Conservation (phyloP, 2,888 invertebrate genomes). For the Acrobasis consociella region DNA sequence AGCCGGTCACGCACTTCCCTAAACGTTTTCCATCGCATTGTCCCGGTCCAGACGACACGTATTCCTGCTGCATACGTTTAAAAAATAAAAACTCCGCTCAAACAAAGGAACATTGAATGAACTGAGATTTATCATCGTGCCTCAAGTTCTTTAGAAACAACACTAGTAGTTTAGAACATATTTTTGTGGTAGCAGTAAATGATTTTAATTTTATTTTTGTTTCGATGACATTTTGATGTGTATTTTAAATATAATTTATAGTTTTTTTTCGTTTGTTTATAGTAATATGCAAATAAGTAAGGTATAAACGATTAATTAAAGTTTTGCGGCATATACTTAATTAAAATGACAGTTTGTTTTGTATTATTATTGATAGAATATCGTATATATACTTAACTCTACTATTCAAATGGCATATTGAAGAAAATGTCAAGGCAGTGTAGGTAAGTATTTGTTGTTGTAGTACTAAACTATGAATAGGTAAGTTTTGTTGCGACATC, state of each 20-base stretch:
- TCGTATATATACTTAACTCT: not conserved
- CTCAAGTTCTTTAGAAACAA: not conserved
- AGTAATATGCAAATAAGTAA: not conserved
- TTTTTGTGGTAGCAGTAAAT: not conserved
- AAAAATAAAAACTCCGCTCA: conserved; percentile 6
- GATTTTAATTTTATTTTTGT: not conserved
- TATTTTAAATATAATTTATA: not conserved
- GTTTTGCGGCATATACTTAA: not conserved
- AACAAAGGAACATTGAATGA: not conserved
- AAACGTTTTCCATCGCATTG: conserved; percentile 68
- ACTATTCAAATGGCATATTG: conserved; percentile 22
- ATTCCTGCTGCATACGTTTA: conserved; percentile 26
- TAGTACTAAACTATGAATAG: no score
- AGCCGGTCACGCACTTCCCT: conserved; percentile 77
- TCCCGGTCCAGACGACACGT: conserved; percentile 51
- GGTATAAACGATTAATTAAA: not conserved
- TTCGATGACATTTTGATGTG: not conserved
- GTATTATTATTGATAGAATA: not conserved
- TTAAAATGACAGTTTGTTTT: not conserved
- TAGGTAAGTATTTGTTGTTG: not conserved
- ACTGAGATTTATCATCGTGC: not conserved
- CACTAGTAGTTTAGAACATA: not conserved
- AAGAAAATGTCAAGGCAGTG: conserved; percentile 31
- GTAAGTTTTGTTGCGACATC: no score
- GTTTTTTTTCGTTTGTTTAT: not conserved